phyloP scores from a whole-genome alignment of 2,113 vertebrate species.

The Trematocara marginatum region DNA sequence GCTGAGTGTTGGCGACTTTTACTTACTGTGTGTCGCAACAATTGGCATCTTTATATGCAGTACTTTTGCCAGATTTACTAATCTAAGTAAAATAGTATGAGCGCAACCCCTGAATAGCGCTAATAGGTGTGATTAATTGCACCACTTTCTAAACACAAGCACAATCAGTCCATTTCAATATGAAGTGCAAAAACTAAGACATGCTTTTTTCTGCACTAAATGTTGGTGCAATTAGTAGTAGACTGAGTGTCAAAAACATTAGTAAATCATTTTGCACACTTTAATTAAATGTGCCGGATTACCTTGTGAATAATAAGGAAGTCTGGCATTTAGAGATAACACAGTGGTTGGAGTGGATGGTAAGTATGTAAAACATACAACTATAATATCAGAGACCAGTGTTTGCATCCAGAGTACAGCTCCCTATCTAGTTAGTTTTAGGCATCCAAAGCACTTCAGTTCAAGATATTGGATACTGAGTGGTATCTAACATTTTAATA shows the following conservation, averaged over 20 bases:
- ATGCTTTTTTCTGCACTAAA: background rate
- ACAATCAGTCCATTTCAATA: background rate
- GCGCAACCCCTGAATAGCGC: background rate
- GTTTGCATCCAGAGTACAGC: background rate
- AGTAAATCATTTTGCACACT: background rate
- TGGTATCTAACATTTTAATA: slow-evolving; percentile 9
- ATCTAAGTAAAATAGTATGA: background rate
- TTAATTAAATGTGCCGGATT: background rate
- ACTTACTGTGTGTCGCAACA: background rate
- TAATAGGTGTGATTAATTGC: background rate
- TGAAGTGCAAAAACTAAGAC: background rate
- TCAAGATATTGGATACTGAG: background rate
- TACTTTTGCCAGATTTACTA: background rate
- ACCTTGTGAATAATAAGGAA: background rate
- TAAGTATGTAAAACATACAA: background rate
- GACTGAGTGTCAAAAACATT: background rate
- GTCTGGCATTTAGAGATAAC: background rate
- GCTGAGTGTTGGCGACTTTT: background rate
- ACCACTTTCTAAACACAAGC: background rate
- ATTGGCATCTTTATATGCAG: background rate
- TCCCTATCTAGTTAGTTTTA: background rate
- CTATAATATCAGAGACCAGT: background rate
- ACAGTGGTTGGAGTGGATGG: background rate
- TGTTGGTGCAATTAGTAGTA: background rate
- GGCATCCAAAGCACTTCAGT: background rate